Conservation (phyloP, 2,888 invertebrate genomes). For the Eupithecia dodoneata region DNA sequence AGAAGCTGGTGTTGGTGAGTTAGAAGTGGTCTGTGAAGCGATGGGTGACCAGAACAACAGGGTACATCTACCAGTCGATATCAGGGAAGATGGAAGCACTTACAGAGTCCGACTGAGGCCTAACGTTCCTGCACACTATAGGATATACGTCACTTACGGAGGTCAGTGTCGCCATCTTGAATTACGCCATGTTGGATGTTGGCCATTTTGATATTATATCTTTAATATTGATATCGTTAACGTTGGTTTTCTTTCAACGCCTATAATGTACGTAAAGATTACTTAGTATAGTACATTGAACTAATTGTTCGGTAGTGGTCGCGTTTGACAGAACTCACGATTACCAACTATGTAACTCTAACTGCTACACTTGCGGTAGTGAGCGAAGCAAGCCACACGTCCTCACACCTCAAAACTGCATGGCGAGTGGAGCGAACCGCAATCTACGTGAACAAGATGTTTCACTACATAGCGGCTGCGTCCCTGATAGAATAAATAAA, state of each 20-base stretch:
- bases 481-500: background rate
- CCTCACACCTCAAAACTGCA: too few relatives aligned
- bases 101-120: constrained; percentile 93
- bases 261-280: background rate
- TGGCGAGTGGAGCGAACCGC: too few relatives aligned
- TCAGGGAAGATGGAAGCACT: constrained; percentile 91
- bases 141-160: constrained; percentile 88
- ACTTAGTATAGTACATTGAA: background rate
- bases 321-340: background rate
- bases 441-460: background rate
- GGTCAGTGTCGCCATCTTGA: constrained; percentile 62
- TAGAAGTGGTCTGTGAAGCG: constrained; percentile 94
- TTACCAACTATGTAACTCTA: too few relatives aligned
- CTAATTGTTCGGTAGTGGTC: background rate
- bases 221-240: background rate
- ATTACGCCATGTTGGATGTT: background rate
- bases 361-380: too few relatives aligned
- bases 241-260: too few relatives aligned
- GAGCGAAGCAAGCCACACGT: background rate
- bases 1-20: constrained; percentile 92
- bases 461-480: background rate
- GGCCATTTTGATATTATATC: background rate
- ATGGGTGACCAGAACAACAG: constrained; percentile 84
- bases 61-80: constrained; percentile 89
- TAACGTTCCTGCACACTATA: constrained; percentile 91